phyloP scores from a whole-genome alignment of 1,140 invertebrate species.

The Trialeurodes vaporariorum region DNA sequence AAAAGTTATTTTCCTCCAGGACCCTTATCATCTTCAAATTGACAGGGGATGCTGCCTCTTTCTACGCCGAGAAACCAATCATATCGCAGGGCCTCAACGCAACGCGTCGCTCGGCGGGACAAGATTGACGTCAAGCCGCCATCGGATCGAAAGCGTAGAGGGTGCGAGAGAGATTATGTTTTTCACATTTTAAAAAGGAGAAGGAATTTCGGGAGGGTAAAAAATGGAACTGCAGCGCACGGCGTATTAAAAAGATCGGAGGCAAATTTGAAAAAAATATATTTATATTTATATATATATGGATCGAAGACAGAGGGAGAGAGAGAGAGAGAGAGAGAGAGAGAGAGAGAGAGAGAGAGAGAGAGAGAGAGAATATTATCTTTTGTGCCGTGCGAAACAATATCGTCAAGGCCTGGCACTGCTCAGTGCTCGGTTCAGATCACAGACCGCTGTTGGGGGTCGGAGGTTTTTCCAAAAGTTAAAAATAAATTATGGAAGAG shows the following conservation, averaged over 20 bases:
- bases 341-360: no score
- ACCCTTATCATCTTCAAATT: not conserved
- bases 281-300: no score
- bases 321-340: no score
- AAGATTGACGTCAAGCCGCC: no score
- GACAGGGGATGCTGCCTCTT: not conserved
- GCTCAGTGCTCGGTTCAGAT: no score
- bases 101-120: not conserved
- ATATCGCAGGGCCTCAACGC: not conserved
- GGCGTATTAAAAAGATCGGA: not conserved
- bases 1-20: not conserved
- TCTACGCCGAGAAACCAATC: not conserved
- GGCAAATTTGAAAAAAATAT: not conserved
- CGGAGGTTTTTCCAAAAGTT: no score
- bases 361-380: no score
- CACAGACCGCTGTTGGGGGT: no score
- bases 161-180: not conserved
- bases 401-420: not conserved
- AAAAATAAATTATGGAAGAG: no score
- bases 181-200: constrained; percentile 1
- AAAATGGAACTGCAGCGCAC: not conserved
- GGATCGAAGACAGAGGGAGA: no score
- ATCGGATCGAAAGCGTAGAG: no score
- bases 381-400: not conserved
- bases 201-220: not conserved